Evolutionary conservation across 2,797 vertebrate species (phyloP).

Genomic region (Spondyliosoma cantharus): DNA sequence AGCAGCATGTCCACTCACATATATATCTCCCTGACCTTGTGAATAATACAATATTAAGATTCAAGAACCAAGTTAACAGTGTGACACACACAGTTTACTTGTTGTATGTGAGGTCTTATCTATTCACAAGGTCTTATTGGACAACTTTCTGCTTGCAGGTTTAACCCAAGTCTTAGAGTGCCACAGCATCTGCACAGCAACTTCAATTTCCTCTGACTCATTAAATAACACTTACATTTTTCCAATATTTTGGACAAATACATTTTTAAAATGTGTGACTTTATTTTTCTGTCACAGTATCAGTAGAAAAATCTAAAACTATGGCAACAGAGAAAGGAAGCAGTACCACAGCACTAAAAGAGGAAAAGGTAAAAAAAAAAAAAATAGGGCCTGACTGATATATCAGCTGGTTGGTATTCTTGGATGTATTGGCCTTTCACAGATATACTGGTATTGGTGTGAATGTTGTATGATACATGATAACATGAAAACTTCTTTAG

Average conservation of each 20-base stretch:
- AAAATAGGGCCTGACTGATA: background rate
- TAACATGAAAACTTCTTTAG: too few relatives aligned
- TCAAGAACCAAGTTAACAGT: background rate
- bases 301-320: too few relatives aligned
- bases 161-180: background rate
- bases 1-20: background rate
- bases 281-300: background rate
- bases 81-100: background rate
- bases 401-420: too few relatives aligned
- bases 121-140: background rate
- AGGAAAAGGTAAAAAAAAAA: background rate
- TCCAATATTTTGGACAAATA: background rate
- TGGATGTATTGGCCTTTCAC: too few relatives aligned
- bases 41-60: background rate
- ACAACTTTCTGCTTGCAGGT: background rate
- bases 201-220: background rate
- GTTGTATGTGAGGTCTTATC: background rate
- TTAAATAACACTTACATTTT: background rate
- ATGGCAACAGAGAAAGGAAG: too few relatives aligned
- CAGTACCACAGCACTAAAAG: too few relatives aligned
- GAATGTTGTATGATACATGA: too few relatives aligned
- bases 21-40: background rate
- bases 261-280: background rate
- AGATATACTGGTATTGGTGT: too few relatives aligned
- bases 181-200: background rate